Conservation (phyloP, 1,140 invertebrate genomes). For the Drosophila burlai region DNA sequence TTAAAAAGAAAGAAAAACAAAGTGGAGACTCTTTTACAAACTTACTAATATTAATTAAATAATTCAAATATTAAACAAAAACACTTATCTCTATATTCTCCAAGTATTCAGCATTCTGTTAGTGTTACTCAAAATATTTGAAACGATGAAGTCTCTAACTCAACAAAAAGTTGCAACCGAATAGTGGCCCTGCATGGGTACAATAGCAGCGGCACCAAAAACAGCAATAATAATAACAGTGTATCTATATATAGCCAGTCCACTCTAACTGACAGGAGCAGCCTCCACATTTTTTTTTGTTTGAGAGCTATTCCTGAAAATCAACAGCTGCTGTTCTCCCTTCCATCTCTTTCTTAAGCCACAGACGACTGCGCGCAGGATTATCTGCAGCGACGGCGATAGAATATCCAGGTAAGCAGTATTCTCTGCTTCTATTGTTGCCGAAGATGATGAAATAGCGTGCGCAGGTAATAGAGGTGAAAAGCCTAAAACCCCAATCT, state of each 20-base stretch:
- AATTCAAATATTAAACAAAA: no score
- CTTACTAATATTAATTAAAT: no score
- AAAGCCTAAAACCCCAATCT: constrained; percentile 46
- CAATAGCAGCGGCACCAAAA: background rate
- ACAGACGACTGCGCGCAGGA: constrained; percentile 25
- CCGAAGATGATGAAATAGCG: constrained; percentile 54
- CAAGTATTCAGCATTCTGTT: no score
- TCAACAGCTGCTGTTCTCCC: constrained; percentile 28
- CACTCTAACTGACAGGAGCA: background rate
- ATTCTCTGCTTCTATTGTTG: constrained; percentile 11
- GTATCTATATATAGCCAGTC: background rate
- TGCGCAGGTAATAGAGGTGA: constrained; percentile 38
- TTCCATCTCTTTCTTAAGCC: background rate
- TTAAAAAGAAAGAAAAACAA: background rate
- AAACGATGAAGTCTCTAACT: background rate
- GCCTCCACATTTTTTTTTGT: background rate
- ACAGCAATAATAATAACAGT: background rate
- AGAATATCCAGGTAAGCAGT: constrained; percentile 25
- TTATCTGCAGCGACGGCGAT: constrained; percentile 13
- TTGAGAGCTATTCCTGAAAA: constrained; percentile 39
- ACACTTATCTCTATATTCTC: no score
- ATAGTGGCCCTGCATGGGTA: background rate
- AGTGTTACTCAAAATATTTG: background rate
- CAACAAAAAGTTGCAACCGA: constrained; percentile 1
- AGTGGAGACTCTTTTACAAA: no score